Base-by-base conservation (phyloP, 2,888 invertebrate genomes). In the Drosophila greeni region DNA sequence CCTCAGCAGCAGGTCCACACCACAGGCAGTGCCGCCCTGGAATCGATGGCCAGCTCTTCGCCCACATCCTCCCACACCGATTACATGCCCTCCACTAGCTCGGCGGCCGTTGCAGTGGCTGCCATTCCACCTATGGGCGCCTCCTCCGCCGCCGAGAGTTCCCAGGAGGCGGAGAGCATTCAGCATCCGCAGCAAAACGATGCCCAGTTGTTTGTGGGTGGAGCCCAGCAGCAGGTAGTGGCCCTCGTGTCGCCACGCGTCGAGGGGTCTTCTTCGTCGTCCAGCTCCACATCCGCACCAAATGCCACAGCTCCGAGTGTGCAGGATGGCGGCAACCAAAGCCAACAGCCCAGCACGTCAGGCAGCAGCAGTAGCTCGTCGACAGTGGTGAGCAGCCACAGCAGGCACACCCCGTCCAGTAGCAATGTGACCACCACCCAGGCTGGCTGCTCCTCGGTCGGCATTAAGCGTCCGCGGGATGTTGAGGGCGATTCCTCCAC, bases 21-120 rank as follows among this genome's bases (percentile, higher is more conserved):
- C 4, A 88, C 91, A 1, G 91, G 87, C 49, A 88, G 82, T 60
- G 87, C 86, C 12, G 74, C 86, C 5, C 48, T 86, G 29, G 91
- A 91, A 76, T 90, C 90, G 0, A 88, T 91, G 85, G 82, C 82
- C 1, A 91, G 93, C 0, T 92, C 93, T 16, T 93, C 93, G n/a
- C 93, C 93, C 1, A 93, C 93, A 1, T 93, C 93, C 57, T 93
- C 93, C 2, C 92, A 93, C 72, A 95, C 95, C 0, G 95, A 95
- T 88, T 95, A 95, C 87, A 95, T 95, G 91, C 95, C 95, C 1
- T 95, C 95, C 0, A 95, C 95, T 2, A 95, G 95, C 26, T 94
- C 95, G 0, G 83, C 82, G 0, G 90, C 91, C 43, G 90, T 90
- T 34, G 90, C 92, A 51, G 91, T 94, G 51, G 93, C 94, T 53